These are phyloP conservation scores for Sapayoa aenigma DNA, from an alignment of 2,113 vertebrate species.

Conservation along the genomic window DNA sequence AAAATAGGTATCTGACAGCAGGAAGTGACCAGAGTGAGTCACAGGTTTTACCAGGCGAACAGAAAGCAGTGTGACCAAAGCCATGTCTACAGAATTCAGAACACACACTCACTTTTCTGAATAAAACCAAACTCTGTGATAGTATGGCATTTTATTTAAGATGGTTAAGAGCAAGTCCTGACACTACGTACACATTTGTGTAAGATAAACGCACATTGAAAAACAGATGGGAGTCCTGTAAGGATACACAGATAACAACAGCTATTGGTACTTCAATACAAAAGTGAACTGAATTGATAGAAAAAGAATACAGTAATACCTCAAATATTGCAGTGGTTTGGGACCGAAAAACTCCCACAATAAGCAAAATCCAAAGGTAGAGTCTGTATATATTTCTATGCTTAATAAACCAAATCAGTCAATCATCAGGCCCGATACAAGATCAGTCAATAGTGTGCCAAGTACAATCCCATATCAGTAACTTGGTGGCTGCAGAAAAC, in stretches of 20 bases:
- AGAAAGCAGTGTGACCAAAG: not conserved
- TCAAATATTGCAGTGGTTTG: no score
- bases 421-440: no score
- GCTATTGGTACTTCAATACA: not conserved
- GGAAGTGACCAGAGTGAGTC: not conserved
- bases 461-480: no score
- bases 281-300: not conserved
- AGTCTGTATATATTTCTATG: no score
- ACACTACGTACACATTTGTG: accelerated
- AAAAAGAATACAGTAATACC: no score
- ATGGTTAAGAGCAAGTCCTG: not conserved
- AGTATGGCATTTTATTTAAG: not conserved
- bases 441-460: no score
- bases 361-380: no score
- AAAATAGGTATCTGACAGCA: not conserved
- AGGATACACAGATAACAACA: not conserved
- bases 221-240: not conserved
- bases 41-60: not conserved
- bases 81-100: not conserved
- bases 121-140: not conserved
- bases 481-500: no score
- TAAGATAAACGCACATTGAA: not conserved
- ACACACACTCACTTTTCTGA: not conserved
- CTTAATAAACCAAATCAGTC: no score
- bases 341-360: no score